Conservation (phyloP, 1,140 invertebrate species). For the Zaprionus camerounensis region DNA sequence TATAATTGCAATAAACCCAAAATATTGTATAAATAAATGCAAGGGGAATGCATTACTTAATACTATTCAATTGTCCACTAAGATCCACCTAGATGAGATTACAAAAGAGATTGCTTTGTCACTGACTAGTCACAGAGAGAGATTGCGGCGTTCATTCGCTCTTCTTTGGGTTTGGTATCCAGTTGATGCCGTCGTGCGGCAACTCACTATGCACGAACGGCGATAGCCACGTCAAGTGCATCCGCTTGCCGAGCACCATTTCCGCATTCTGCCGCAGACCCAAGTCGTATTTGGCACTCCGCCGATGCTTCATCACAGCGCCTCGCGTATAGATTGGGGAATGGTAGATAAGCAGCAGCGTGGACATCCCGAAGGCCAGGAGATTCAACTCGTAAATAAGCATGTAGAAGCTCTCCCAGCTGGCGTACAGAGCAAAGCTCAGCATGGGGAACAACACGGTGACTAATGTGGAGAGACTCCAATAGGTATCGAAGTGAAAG, state of each 20-base stretch:
- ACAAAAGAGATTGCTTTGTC: conserved; percentile 2
- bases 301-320: conserved; percentile 87
- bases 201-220: conserved; percentile 91
- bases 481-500: conserved; percentile 84
- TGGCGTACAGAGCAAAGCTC: conserved; percentile 86
- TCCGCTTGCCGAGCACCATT: conserved; percentile 90
- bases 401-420: conserved; percentile 85
- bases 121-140: conserved; percentile 25
- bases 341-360: conserved; percentile 89
- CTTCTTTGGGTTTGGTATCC: conserved; percentile 84
- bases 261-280: conserved; percentile 90
- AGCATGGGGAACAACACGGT: conserved; percentile 88
- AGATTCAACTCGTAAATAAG: conserved; percentile 89
- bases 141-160: conserved; percentile 31
- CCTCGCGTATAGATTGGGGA: conserved; percentile 87
- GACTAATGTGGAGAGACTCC: conserved; percentile 85
- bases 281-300: conserved; percentile 87
- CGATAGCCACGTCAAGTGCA: conserved; percentile 90
- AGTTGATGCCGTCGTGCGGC: conserved; percentile 90
- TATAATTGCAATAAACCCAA: conserved; percentile 45
- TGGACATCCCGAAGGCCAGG: conserved; percentile 88
- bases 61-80: conserved; percentile 19
- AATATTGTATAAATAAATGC: conserved; percentile 36
- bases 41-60: conserved; percentile 31
- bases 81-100: conserved; percentile 27